Evolutionary conservation across 2,113 vertebrate genomes (phyloP), one percentile per base, ranked within the genome.

Genomic region (Microcebus tavaratra): DNA sequence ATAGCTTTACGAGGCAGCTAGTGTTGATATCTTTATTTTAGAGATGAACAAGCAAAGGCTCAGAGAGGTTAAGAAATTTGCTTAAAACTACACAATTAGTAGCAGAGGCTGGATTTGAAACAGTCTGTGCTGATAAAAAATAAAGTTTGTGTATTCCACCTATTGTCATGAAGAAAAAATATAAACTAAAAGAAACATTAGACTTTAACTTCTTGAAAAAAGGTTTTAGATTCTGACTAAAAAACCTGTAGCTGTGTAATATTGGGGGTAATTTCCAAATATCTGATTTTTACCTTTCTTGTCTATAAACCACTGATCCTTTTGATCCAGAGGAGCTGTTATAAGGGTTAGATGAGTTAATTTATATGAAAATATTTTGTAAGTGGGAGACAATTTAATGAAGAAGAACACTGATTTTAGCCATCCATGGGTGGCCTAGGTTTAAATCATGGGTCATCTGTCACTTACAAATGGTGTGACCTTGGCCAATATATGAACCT

Each of bases 1-100:
- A 50, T 42, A 27, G 3, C 11, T 70, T 39, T 53, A 4, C 81
- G 48, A 93, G 9, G 20, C n/a, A 73, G 1, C 42, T n/a, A 1
- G 27, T n/a, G 17, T 4, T 75, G 20, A 17, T 67, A 72, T 31
- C 10, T 4, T 67, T 79, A 23, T 8, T 11, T 76, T 34, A 93
- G 42, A 83, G n/a, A 42, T 31, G 39, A 70, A 39, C 27, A 81
- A 92, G 39, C n/a, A 80, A 72, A 91, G 23, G 3, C 27, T 89
- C 17, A 78, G 17, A 50, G 9, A 84, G 8, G 11, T 88, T 34
- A 76, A 55, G 25, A 18, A 34, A 73, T 55, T 80, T 84, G 36
- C 34, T 93, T 94, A 86, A 96, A 96, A 75, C 73, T 53, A 63
- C 4, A 83, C 11, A 81, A 34, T 94, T 57, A 63, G 9, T 21